Conservation (phyloP, 2,888 invertebrate species). For the Halictus ligatus region DNA sequence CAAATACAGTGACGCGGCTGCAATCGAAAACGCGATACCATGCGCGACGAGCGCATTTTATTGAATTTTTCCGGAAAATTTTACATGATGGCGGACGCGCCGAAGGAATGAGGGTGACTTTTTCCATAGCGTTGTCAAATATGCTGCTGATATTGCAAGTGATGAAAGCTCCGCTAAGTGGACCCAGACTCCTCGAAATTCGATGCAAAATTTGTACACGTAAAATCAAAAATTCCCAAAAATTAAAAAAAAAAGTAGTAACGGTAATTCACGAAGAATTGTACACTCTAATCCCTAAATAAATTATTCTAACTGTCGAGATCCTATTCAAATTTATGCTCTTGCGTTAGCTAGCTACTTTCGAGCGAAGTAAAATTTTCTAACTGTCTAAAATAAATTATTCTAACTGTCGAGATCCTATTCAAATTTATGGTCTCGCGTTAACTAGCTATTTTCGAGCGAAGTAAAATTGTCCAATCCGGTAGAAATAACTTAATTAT, state of each 20-base stretch:
- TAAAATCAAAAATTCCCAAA: background rate
- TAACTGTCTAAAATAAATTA: too few species aligned
- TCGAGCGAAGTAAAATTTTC: background rate
- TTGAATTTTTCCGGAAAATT: conserved; percentile 8
- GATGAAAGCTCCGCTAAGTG: background rate
- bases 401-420: too few species aligned
- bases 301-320: too few species aligned
- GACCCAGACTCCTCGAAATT: background rate
- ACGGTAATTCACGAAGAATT: background rate
- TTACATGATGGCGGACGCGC: background rate
- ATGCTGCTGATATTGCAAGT: background rate
- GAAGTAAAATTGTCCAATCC: background rate
- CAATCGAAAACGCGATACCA: conserved; percentile 47
- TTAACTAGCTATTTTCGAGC: too few species aligned
- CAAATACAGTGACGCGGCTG: conserved; percentile 50
- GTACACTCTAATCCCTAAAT: too few species aligned
- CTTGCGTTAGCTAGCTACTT: too few species aligned
- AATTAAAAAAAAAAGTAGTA: background rate
- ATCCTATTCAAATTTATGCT: too few species aligned
- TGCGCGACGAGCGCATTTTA: conserved; percentile 13
- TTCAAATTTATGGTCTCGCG: too few species aligned
- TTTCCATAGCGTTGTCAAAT: background rate
- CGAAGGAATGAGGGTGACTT: background rate
- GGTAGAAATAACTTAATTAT: background rate
- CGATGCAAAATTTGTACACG: background rate